Evolutionary conservation across 2,888 invertebrate species (phyloP).

Genomic region (Drosophila melanosoma): DNA sequence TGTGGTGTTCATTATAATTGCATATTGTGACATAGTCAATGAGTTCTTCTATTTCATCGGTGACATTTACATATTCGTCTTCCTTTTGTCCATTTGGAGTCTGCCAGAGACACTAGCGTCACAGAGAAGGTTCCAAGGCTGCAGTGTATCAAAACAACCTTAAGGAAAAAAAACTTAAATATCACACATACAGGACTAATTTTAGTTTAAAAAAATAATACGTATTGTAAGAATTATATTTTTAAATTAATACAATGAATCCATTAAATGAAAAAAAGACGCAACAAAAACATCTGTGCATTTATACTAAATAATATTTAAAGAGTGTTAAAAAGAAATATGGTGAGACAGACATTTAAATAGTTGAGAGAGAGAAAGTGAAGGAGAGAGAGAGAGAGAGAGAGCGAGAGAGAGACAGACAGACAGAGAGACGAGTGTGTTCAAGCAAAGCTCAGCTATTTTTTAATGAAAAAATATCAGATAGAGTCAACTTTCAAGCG

Average conservation of each 20-base stretch:
- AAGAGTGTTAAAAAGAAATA: not conserved
- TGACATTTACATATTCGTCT: constrained; percentile 40
- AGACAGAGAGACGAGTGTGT: not conserved
- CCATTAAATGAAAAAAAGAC: not conserved
- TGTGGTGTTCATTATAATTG: constrained; percentile 39
- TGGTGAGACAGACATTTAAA: not conserved
- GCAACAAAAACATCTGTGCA: not conserved
- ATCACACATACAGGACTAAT: not conserved
- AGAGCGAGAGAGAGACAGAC: not conserved
- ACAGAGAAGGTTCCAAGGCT: constrained; percentile 55
- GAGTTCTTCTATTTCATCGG: constrained; percentile 61
- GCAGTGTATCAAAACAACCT: not conserved
- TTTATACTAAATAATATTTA: not conserved
- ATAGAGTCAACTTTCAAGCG: too few relatives aligned
- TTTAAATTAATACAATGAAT: not conserved
- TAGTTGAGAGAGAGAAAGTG: too few relatives aligned
- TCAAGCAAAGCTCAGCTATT: too few relatives aligned
- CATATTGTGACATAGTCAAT: not conserved
- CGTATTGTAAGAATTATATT: not conserved
- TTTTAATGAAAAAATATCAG: too few relatives aligned
- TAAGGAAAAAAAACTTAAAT: not conserved
- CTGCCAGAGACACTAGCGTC: constrained; percentile 81
- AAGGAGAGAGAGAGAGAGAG: not conserved
- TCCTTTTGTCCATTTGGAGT: constrained; percentile 36
- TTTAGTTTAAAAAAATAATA: not conserved